phyloP scores from a whole-genome alignment of 2,888 invertebrate species.

The Acleris holmiana region DNA sequence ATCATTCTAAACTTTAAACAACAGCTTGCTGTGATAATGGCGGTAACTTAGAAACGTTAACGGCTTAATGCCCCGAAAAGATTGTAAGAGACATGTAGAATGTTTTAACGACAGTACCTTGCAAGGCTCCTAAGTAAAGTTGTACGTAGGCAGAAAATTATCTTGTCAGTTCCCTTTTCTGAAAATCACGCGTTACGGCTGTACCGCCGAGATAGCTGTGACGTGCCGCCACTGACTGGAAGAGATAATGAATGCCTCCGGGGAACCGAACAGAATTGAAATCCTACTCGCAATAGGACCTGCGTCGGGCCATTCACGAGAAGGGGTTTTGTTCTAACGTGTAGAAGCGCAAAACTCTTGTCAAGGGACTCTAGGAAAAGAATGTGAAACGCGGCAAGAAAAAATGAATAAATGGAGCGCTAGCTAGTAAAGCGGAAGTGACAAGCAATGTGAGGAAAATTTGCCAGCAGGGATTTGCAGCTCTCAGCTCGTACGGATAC shows the following conservation, averaged over 20 bases:
- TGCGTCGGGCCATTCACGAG: not conserved
- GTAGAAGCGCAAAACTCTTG: not conserved
- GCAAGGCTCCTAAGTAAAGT: not conserved
- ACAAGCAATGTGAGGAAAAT: slow-evolving; percentile 7
- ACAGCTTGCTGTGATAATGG: slow-evolving; percentile 18
- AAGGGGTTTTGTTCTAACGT: not conserved
- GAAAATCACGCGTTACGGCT: slow-evolving; percentile 3
- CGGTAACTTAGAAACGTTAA: not conserved
- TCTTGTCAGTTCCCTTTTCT: slow-evolving; percentile 13
- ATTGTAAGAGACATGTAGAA: not conserved
- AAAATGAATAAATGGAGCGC: slow-evolving; percentile 15
- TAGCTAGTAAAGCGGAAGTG: not conserved
- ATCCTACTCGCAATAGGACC: not conserved
- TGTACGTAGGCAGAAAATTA: slow-evolving; percentile 11
- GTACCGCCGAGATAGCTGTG: slow-evolving; percentile 7
- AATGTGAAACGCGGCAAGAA: slow-evolving; percentile 1
- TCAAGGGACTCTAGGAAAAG: not conserved
- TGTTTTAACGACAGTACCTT: not conserved
- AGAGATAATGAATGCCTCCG: slow-evolving; percentile 4
- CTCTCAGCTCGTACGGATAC: slow-evolving; percentile 28
- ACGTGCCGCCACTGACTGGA: slow-evolving; percentile 1
- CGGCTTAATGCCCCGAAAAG: slow-evolving; percentile 14
- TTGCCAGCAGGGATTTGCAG: no score
- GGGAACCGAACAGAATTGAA: not conserved
- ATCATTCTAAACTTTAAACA: slow-evolving; percentile 4